Percentiles rank a stretch among this genome's conserved stretches.
These are phyloP conservation scores for Thecophora atra DNA, from an alignment of 2,888 invertebrate genomes.

Conservation along the genomic window DNA sequence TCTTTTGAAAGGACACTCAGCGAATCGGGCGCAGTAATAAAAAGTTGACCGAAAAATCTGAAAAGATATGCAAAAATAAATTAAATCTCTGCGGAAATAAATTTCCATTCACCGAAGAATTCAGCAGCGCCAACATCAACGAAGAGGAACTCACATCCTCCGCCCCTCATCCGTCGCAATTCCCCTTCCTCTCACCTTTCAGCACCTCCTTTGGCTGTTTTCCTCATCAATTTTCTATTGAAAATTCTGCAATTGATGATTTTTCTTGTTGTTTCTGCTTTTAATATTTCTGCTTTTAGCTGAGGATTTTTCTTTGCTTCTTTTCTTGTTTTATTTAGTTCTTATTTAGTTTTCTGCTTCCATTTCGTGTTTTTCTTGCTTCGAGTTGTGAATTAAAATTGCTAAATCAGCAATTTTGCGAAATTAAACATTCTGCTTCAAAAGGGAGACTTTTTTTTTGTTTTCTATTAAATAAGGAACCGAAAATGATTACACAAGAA, in stretches of 20 bases:
- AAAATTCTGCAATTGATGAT: neutral
- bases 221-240: constrained; percentile 15
- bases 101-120: neutral
- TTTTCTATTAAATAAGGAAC: no score
- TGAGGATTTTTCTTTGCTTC: no score
- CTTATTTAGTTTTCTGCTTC: neutral
- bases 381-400: neutral
- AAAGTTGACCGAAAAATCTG: neutral
- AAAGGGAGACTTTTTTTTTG: neutral
- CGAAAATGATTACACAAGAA: no score
- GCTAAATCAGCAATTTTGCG: constrained; percentile 15
- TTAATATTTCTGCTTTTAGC: neutral
- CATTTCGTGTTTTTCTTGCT: neutral
- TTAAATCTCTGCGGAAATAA: constrained; percentile 7
- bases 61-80: constrained; percentile 11
- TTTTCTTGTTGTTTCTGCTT: neutral
- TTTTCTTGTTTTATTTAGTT: neutral
- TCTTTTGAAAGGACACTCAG: neutral
- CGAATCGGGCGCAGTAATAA: neutral
- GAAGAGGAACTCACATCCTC: neutral
- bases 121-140: no score
- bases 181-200: neutral
- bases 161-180: neutral
- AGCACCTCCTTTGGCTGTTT: neutral
- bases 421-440: neutral